Base-by-base conservation (phyloP, 2,113 vertebrate species). In the Eleginops maclovinus region DNA sequence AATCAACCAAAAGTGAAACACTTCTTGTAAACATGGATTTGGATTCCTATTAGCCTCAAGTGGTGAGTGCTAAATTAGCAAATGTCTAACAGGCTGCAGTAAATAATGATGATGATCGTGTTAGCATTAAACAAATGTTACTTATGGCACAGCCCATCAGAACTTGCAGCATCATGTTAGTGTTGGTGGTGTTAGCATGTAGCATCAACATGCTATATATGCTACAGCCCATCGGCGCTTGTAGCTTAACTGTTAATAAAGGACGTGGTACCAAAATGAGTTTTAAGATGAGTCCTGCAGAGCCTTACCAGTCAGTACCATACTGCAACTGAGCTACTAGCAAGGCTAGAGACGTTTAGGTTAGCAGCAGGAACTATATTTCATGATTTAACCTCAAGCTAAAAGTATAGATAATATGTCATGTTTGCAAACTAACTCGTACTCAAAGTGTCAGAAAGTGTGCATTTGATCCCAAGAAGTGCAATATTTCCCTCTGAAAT, bases 401-500 rank as follows among this genome's bases (percentile, higher is more conserved):
- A 28, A 40, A 41, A 59, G 40, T 51, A 22, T 59, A 46, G n/a
- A 3, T 5, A 36, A 61, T 56, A 21, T 44, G 54, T 13, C n/a
- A n/a, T n/a, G n/a, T n/a, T n/a, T n/a, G 12, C 40, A 40, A 69
- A 54, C 8, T 31, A 16, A 62, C 9, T 46, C 24, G 7, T 12
- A 22, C 9, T 6, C 22, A 15, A 43, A 21, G 5, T 69, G 21
- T 66, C 36, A 54, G 49, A 65, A 8, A 58, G 46, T 60, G 15
- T 56, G 43, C 5, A 7, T 3, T 22, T 1, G 44, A 40, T 49
- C 22, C 9, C 3, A 36, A 4, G 54, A 62, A 24, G 65, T 14
- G n/a, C 54, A 9, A 31, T 28, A 19, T 66, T 61, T 46, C 53
- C 19, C 26, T 31, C 41, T 63, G 55, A 68, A 59, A 44, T 53